phyloP scores from a whole-genome alignment of 23 tunicate species.

The Styela plicata region DNA sequence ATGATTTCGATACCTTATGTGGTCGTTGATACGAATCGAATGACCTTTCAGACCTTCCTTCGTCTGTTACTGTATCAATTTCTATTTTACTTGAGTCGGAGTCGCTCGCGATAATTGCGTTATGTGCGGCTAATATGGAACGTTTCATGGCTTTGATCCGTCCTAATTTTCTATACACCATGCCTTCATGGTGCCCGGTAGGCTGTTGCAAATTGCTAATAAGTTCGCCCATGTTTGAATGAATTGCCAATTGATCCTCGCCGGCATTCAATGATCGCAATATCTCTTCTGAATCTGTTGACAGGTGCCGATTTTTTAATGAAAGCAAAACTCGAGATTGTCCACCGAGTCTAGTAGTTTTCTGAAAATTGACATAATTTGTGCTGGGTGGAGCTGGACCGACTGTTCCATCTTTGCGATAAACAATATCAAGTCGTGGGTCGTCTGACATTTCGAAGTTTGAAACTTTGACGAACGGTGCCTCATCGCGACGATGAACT shows the following conservation, averaged over 20 bases:
- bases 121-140: conserved; percentile 13
- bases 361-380: conserved; percentile 30
- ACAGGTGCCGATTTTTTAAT: not conserved
- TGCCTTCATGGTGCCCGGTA: conserved; percentile 4
- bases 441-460: conserved; percentile 28
- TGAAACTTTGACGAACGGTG: conserved; percentile 19
- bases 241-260: conserved; percentile 2
- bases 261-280: not conserved
- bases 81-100: not conserved
- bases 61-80: conserved; percentile 19
- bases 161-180: conserved; percentile 22
- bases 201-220: not conserved
- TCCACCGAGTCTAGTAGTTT: conserved; percentile 18
- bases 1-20: not conserved
- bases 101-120: not conserved
- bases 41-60: conserved; percentile 19
- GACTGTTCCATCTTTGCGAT: conserved; percentile 21
- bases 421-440: conserved; percentile 3
- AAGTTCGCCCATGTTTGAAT: not conserved
- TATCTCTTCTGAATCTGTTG: not conserved
- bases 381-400: conserved; percentile 34
- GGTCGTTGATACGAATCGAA: conserved; percentile 16
- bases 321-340: conserved; percentile 23
- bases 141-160: conserved; percentile 29
- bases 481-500: not conserved